A percentile compares a stretch with the other conserved stretches of the same genome.
phyloP scores from a whole-genome alignment of 2,888 invertebrate genomes.

The Drosophila vallismaia region DNA sequence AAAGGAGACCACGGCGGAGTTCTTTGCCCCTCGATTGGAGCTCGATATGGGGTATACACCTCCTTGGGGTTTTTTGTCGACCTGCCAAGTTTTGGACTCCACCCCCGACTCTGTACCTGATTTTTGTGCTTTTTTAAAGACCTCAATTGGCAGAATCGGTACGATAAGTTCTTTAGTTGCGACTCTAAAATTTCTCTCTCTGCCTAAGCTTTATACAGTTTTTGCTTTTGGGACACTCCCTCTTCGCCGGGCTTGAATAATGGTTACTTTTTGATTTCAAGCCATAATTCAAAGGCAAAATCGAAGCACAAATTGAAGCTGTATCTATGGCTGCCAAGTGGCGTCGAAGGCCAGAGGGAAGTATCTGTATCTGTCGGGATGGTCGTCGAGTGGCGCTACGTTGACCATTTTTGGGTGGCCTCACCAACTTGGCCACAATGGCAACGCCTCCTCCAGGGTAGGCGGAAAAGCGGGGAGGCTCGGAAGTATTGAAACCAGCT shows the following conservation, averaged over 20 bases:
- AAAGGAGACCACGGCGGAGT: conserved; percentile 46
- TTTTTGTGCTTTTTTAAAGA: conserved; percentile 14
- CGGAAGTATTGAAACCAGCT: conserved; percentile 16
- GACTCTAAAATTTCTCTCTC: conserved; percentile 32
- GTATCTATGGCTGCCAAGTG: conserved; percentile 12
- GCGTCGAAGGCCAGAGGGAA: conserved; percentile 14
- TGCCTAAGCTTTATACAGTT: conserved; percentile 16
- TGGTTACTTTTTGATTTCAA: conserved; percentile 76
- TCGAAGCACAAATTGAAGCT: conserved; percentile 21
- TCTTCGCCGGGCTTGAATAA: conserved; percentile 57
- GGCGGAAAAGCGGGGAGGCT: conserved; percentile 16
- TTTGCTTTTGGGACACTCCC: conserved; percentile 52
- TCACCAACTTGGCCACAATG: conserved; percentile 23
- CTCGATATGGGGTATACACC: conserved; percentile 17
- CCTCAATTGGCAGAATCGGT: neutral
- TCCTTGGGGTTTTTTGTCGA: conserved; percentile 41
- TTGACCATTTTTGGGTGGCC: conserved; percentile 78
- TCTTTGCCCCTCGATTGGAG: conserved; percentile 73
- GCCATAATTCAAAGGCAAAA: conserved; percentile 71
- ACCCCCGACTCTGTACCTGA: conserved; percentile 46
- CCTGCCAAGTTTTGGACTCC: conserved; percentile 46
- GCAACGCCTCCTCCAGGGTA: conserved; percentile 49
- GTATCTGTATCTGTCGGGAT: conserved; percentile 36
- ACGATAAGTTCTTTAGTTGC: neutral
- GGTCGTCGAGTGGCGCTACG: conserved; percentile 68